Conservation (phyloP, 2,888 invertebrate species). For the Flabesymbios commensalis region DNA sequence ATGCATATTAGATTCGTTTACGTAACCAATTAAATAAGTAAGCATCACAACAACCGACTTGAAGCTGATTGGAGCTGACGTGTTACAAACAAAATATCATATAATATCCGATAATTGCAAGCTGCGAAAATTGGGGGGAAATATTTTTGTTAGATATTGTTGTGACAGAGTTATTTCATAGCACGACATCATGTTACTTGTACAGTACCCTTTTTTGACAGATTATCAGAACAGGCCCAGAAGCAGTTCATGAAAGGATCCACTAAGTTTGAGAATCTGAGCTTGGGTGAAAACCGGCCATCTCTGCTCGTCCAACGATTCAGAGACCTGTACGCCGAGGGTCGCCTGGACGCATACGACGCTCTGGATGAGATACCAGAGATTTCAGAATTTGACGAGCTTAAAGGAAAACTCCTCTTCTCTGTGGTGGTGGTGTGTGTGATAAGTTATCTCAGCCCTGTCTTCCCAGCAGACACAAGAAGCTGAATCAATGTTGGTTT, state of each 20-base stretch:
- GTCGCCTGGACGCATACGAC: constrained; percentile 82
- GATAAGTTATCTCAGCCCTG: too few species aligned
- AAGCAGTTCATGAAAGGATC: constrained; percentile 43
- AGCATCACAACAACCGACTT: too few species aligned
- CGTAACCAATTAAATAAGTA: too few species aligned
- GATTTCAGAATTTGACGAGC: constrained; percentile 80
- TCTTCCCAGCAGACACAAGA: not conserved
- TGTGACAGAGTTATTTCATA: too few species aligned
- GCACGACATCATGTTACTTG: too few species aligned
- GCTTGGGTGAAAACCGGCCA: constrained; percentile 55
- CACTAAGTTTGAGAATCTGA: constrained; percentile 56
- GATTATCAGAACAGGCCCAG: constrained; percentile 54
- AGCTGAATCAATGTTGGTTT: too few species aligned
- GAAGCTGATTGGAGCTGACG: too few species aligned
- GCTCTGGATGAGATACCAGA: constrained; percentile 81
- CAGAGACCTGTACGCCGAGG: constrained; percentile 81
- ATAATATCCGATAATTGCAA: too few species aligned
- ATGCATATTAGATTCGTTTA: too few species aligned
- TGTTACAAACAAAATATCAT: too few species aligned
- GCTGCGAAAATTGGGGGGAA: too few species aligned
- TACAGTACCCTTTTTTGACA: constrained; percentile 31
- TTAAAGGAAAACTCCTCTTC: constrained; percentile 93
- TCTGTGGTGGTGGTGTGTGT: constrained; percentile 89
- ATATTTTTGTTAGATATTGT: too few species aligned
- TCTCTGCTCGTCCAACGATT: constrained; percentile 72